Percentiles rank a stretch among this genome's conserved stretches.
Evolutionary conservation across 1,140 invertebrate species (phyloP).

Genomic region (Bombus pascuorum): DNA sequence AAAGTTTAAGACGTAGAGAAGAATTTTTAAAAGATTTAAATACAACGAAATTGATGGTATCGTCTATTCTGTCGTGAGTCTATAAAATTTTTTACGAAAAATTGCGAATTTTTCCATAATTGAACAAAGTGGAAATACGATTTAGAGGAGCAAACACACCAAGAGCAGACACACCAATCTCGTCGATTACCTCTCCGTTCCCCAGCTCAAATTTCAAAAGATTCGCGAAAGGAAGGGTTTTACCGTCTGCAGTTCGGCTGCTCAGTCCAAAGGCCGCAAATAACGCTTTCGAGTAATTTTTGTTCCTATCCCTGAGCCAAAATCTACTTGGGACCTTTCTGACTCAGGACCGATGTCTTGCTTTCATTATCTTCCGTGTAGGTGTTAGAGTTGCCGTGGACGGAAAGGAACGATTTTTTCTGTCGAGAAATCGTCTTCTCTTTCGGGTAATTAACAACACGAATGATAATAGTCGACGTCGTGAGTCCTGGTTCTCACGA

Average conservation of each 20-base stretch:
- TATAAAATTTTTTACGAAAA: too few relatives aligned
- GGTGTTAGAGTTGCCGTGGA: conserved; percentile 17
- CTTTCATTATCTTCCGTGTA: not conserved
- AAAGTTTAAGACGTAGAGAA: too few relatives aligned
- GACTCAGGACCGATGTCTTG: conserved; percentile 34
- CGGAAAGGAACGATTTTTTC: conserved; percentile 30
- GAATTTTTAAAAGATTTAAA: too few relatives aligned
- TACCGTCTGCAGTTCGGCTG: not conserved
- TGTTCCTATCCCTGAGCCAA: conserved; percentile 66
- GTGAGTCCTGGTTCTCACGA: not conserved
- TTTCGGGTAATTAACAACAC: not conserved
- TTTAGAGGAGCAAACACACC: not conserved
- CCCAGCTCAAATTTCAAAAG: not conserved
- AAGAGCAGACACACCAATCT: conserved; percentile 4
- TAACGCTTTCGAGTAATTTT: conserved; percentile 46
- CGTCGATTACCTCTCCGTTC: not conserved
- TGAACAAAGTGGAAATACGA: not conserved
- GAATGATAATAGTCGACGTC: not conserved
- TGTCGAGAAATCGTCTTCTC: not conserved
- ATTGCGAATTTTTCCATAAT: too few relatives aligned
- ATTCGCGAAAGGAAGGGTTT: not conserved
- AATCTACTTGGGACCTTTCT: conserved; percentile 60
- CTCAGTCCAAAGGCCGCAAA: conserved; percentile 47
- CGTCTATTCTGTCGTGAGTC: too few relatives aligned
- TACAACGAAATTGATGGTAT: too few relatives aligned